Conservation (phyloP, 2,113 vertebrate species). For the Gymnarchus niloticus region DNA sequence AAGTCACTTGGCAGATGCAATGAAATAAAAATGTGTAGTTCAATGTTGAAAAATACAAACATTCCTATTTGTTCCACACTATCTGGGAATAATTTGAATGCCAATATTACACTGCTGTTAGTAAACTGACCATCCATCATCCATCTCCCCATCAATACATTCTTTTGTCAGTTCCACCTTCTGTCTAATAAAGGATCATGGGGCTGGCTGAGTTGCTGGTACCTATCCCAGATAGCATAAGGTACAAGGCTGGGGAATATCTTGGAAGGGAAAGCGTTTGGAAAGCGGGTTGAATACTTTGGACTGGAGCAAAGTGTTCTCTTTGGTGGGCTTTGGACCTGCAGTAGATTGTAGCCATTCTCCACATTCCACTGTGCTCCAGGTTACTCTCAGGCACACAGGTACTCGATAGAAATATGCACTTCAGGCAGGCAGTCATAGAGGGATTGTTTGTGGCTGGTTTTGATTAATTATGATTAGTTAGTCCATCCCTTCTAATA, state of each 20-base stretch:
- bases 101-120: background rate
- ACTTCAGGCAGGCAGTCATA: background rate
- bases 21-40: background rate
- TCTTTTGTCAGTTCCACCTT: too few species aligned
- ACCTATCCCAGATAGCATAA: background rate
- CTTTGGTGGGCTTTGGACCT: too few species aligned
- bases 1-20: background rate
- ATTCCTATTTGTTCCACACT: background rate
- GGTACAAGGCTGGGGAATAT: background rate
- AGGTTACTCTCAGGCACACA: too few species aligned
- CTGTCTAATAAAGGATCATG: background rate
- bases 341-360: too few species aligned
- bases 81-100: background rate
- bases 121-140: background rate
- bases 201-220: background rate
- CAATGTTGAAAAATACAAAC: background rate
- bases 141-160: background rate
- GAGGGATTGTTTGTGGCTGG: too few species aligned
- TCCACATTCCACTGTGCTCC: too few species aligned
- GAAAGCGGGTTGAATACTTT: background rate
- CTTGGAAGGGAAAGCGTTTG: too few species aligned
- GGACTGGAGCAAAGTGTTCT: too few species aligned
- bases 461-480: background rate
- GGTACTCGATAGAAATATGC: too few species aligned
- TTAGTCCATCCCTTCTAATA: background rate